These are phyloP conservation scores for Rhea pennata DNA, from an alignment of 2,113 vertebrate genomes.

Conservation along the genomic window DNA sequence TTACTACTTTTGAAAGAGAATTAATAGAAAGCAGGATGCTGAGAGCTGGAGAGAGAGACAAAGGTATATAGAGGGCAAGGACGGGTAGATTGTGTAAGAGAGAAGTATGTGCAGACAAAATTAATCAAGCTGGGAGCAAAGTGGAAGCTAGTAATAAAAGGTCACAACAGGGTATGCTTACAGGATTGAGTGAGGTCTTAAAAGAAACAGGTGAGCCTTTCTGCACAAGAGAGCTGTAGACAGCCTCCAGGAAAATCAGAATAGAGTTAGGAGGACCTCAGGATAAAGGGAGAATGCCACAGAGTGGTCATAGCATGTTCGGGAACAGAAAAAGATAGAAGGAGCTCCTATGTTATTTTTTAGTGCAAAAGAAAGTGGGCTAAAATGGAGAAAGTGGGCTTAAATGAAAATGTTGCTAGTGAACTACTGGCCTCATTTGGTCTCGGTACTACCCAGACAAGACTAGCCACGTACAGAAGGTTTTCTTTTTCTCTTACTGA, in stretches of 20 bases:
- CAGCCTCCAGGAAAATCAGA: background rate
- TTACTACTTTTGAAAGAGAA: background rate
- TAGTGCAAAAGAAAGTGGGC: background rate
- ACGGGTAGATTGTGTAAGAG: background rate
- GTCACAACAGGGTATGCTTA: background rate
- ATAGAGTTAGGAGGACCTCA: background rate
- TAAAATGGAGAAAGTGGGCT: background rate
- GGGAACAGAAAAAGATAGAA: background rate
- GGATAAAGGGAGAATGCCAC: background rate
- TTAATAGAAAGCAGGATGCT: background rate
- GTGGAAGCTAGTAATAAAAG: background rate
- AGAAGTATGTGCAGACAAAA: background rate
- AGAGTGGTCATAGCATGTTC: background rate
- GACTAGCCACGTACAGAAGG: background rate
- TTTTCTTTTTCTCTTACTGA: background rate
- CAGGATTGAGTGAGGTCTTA: background rate
- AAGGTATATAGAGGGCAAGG: conserved; percentile 20
- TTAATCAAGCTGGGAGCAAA: conserved; percentile 27
- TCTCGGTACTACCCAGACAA: background rate
- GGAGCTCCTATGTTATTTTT: background rate
- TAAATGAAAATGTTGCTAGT: background rate
- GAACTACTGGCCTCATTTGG: background rate
- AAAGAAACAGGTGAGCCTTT: background rate
- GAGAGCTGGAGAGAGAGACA: background rate
- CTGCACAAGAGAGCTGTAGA: background rate